These are phyloP conservation scores for Chlorospingus flavigularis DNA, from an alignment of 2,797 vertebrate genomes.

Conservation along the genomic window DNA sequence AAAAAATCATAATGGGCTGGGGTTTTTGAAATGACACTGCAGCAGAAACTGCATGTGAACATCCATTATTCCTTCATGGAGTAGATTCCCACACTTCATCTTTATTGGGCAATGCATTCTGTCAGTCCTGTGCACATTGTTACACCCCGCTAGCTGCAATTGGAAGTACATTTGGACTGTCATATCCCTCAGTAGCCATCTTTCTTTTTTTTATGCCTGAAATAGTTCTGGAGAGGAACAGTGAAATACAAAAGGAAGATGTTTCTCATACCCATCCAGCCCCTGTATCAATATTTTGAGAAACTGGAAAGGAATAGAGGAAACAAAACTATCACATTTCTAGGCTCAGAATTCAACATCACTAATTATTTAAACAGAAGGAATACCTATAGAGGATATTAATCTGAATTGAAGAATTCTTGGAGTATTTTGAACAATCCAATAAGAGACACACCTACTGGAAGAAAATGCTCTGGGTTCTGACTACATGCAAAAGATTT, in stretches of 20 bases:
- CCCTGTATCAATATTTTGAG: not conserved
- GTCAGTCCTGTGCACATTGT: not conserved
- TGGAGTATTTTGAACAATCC: not conserved
- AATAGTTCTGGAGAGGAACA: not conserved
- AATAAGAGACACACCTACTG: fast-evolving
- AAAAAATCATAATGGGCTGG: fast-evolving
- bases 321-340: not conserved
- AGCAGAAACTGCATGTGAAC: not conserved
- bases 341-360: not conserved
- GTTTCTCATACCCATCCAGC: not conserved
- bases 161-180: not conserved
- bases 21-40: not conserved
- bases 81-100: fast-evolving
- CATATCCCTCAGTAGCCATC: not conserved
- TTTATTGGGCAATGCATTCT: not conserved
- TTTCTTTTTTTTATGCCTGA: not conserved
- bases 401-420: not conserved
- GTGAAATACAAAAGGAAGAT: not conserved
- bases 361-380: not conserved
- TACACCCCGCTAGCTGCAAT: not conserved
- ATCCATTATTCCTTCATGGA: not conserved
- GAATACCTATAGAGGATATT: not conserved
- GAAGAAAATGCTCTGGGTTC: not conserved
- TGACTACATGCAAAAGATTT: not conserved
- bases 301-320: not conserved